Conservation (phyloP, 2,888 invertebrate genomes). For the Cheilosia grossa region DNA sequence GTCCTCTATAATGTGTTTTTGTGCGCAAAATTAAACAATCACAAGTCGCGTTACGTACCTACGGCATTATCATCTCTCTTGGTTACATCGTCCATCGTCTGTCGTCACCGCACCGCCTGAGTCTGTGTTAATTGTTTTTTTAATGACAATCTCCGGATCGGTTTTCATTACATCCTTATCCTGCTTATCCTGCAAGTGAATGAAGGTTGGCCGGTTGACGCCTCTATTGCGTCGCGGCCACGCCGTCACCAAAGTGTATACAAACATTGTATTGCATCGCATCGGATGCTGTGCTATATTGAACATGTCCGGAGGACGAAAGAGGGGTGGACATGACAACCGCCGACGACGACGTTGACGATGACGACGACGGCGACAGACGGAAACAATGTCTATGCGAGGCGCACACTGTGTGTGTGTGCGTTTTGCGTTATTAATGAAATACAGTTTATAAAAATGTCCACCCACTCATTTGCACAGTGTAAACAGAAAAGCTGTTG, state of each 20-base stretch:
- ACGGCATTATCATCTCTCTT: slow-evolving; percentile 19
- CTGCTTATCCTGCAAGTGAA: slow-evolving; percentile 73
- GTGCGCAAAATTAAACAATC: slow-evolving; percentile 73
- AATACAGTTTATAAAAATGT: slow-evolving; percentile 74
- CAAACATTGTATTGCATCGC: slow-evolving; percentile 51
- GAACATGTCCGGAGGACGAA: slow-evolving; percentile 42
- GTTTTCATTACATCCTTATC: slow-evolving; percentile 77
- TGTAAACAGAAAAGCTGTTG: slow-evolving; percentile 72
- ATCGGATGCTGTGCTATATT: slow-evolving; percentile 56
- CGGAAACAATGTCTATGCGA: slow-evolving; percentile 58
- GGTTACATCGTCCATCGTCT: slow-evolving; percentile 14
- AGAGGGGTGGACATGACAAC: slow-evolving; percentile 36
- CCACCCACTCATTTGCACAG: slow-evolving; percentile 72
- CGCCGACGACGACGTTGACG: slow-evolving; percentile 16
- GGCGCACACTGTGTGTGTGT: slow-evolving; percentile 36
- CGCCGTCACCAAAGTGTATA: slow-evolving; percentile 49
- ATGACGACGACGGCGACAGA: slow-evolving; percentile 9
- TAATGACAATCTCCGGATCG: slow-evolving; percentile 78
- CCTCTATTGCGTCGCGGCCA: slow-evolving; percentile 71
- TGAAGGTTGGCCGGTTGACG: slow-evolving; percentile 72
- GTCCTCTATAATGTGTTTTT: slow-evolving; percentile 61
- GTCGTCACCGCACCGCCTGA: slow-evolving; percentile 48
- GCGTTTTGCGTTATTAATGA: slow-evolving; percentile 65
- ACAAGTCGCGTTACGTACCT: slow-evolving; percentile 42
- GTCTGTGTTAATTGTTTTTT: slow-evolving; percentile 76